Evolutionary conservation across 2,888 invertebrate genomes (phyloP).

Genomic region (Hypercompe scribonia): DNA sequence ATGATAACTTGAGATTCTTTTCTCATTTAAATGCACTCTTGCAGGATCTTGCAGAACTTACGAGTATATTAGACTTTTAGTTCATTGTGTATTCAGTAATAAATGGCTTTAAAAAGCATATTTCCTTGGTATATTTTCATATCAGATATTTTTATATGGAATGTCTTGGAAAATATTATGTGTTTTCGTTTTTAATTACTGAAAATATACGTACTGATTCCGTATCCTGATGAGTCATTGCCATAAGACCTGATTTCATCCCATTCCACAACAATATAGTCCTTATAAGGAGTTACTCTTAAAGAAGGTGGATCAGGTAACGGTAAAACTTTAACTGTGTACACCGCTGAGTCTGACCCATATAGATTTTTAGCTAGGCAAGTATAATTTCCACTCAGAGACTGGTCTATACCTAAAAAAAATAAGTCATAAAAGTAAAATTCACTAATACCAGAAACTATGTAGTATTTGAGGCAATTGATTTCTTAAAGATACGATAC

Average conservation of each 20-base stretch:
- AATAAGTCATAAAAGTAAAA: background rate
- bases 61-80: background rate
- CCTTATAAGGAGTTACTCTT: constrained; percentile 83
- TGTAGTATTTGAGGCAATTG: too few relatives aligned
- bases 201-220: constrained; percentile 68
- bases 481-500: too few relatives aligned
- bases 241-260: constrained; percentile 83
- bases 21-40: background rate
- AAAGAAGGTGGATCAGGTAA: constrained; percentile 90
- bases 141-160: background rate
- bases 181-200: background rate
- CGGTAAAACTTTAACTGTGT: constrained; percentile 91
- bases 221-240: constrained; percentile 70
- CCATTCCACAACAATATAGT: constrained; percentile 88
- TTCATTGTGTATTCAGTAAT: background rate
- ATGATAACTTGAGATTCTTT: background rate
- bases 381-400: constrained; percentile 92
- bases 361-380: constrained; percentile 93
- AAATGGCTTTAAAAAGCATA: background rate
- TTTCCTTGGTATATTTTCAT: background rate
- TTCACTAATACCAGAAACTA: too few relatives aligned
- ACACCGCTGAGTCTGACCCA: constrained; percentile 93
- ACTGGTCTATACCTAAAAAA: constrained; percentile 89
- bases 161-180: background rate
- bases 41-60: background rate